phyloP scores from a whole-genome alignment of 2,113 vertebrate species.

The Leptobrachium ailaonicum region DNA sequence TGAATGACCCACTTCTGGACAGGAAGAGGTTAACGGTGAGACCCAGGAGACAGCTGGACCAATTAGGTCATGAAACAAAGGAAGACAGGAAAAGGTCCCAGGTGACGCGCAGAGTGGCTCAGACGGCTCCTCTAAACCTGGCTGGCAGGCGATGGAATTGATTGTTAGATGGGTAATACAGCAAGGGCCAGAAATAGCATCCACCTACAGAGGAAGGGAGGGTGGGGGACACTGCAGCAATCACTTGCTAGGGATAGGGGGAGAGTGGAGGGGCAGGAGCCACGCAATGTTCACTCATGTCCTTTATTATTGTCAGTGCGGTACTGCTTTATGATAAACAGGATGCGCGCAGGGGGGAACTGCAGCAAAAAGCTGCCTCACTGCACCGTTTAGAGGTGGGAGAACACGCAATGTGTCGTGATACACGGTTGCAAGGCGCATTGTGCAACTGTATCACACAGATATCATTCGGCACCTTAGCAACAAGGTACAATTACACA shows the following conservation, averaged over 20 bases:
- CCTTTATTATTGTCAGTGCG: not conserved
- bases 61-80: conserved; percentile 50
- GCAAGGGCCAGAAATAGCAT: conserved; percentile 40
- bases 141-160: conserved; percentile 41
- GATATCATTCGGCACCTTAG: too few species aligned
- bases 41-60: conserved; percentile 34
- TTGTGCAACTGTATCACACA: too few species aligned
- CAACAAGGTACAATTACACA: too few species aligned
- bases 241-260: not conserved
- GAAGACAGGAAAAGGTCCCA: conserved; percentile 38
- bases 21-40: conserved; percentile 22
- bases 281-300: not conserved
- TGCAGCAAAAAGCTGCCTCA: not conserved
- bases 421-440: too few species aligned
- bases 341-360: not conserved
- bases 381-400: too few species aligned
- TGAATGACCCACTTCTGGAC: not conserved
- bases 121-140: conserved; percentile 41
- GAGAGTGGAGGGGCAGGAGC: not conserved
- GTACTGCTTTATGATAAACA: not conserved
- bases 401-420: too few species aligned
- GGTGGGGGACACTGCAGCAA: conserved; percentile 28
- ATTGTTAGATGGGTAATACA: conserved; percentile 47
- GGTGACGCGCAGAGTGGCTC: conserved; percentile 38
- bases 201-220: conserved; percentile 36